A percentile compares a stretch with the other conserved stretches of the same genome.
Conservation (phyloP, 2,797 vertebrate genomes). For the Galago senegalensis region DNA sequence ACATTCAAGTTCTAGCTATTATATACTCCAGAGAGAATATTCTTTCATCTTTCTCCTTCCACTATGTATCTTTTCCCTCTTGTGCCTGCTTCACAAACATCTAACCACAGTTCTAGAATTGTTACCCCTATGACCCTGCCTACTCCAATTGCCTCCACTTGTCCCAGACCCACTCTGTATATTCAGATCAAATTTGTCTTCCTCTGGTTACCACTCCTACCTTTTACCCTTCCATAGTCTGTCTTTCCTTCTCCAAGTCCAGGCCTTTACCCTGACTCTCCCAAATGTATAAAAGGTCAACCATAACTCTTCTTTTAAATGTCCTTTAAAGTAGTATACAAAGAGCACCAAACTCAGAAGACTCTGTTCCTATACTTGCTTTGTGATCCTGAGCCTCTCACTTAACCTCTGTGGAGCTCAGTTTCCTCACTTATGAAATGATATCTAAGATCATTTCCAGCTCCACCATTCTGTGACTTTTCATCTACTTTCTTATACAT, state of each 20-base stretch:
- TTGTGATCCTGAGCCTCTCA: not conserved
- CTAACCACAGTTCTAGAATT: not conserved
- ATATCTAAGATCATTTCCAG: not conserved
- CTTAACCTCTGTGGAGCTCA: not conserved
- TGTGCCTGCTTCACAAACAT: not conserved
- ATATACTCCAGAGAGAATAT: not conserved
- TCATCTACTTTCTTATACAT: not conserved
- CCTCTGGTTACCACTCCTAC: not conserved
- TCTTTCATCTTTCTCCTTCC: not conserved
- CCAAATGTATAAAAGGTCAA: conserved; percentile 5
- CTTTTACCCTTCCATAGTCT: not conserved
- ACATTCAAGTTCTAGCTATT: not conserved
- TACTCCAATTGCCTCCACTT: not conserved
- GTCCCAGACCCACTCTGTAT: too few relatives aligned
- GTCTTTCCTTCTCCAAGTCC: not conserved
- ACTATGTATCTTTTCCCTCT: not conserved
- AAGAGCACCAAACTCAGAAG: conserved; percentile 9
- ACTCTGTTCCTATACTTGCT: not conserved
- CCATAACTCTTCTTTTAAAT: not conserved
- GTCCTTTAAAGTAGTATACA: not conserved
- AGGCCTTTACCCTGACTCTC: not conserved
- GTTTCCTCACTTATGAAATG: not conserved
- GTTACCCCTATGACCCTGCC: not conserved
- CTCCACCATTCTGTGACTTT: not conserved
- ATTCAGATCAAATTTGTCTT: not conserved